phyloP scores from a whole-genome alignment of 1,140 invertebrate species.

The Steinernema feltiae region DNA sequence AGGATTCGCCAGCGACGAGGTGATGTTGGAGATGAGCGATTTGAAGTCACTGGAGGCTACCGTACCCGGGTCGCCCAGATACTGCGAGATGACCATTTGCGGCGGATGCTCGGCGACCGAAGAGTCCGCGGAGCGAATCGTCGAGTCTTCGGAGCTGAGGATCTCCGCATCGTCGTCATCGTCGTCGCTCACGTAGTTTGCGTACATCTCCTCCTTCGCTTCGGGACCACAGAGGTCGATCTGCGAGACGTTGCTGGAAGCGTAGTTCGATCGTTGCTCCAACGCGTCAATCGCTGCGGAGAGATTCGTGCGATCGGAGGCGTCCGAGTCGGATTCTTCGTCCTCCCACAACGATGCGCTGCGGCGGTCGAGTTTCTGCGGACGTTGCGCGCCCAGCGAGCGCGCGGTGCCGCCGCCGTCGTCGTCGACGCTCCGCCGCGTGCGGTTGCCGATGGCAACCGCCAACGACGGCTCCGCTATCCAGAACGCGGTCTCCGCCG shows the following conservation, averaged over 20 bases:
- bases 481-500: neutral
- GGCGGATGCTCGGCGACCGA: neutral
- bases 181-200: no score
- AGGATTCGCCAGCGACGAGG: neutral
- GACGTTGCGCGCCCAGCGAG: no score
- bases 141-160: neutral
- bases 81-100: slow-evolving; percentile 4
- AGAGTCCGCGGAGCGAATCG: neutral
- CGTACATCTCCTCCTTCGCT: no score
- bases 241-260: neutral
- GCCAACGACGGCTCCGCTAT: neutral
- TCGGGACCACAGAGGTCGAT: neutral
- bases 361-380: no score
- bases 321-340: neutral
- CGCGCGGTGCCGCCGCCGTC: neutral
- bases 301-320: neutral
- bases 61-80: slow-evolving; percentile 29
- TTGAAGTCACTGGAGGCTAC: slow-evolving; percentile 31
- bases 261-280: neutral
- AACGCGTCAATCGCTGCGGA: neutral
- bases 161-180: neutral
- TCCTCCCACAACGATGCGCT: no score
- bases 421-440: neutral
- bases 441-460: neutral
- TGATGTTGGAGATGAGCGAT: slow-evolving; percentile 16